Base-by-base conservation (phyloP, 2,888 invertebrate genomes). In the Acheta domesticus region DNA sequence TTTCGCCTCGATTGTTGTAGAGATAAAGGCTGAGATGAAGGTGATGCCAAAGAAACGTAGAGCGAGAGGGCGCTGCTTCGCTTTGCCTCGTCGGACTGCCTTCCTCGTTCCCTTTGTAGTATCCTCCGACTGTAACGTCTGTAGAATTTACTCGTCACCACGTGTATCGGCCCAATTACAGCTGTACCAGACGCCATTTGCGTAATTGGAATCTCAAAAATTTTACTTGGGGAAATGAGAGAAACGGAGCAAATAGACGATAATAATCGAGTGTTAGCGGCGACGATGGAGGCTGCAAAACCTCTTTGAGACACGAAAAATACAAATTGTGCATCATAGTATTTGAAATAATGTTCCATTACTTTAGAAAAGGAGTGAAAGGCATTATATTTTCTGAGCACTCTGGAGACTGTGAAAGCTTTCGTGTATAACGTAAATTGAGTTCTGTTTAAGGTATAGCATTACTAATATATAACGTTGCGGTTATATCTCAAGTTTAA, bases 71-170 rank as follows among this genome's bases (percentile, higher is more conserved):
- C 12, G 62, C 0, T 16, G 14, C n/a, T 11, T 62, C 62, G 16
- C 62, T 62, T 62, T 62, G 62, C n/a, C n/a, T 62, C 62, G 62
- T 62, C n/a, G 62, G 62, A n/a, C 62, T 62, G 14, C n/a, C n/a
- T n/a, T 62, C 62, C n/a, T 14, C 62, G 4, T 14, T 62, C 62
- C 62, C 16, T 14, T 62, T n/a, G 16, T 8, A 62, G 62, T 62
- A 4, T 4, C 62, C 62, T n/a, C 14, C 62, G 4, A n/a, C 62
- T 62, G 14, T 62, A 14, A 62, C 62, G n/a, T 62, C 62, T 19
- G 62, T n/a, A 8, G 5, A 62, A 62, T 62, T 62, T 62, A 62
- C 62, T 62, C 62, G n/a, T 62, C 62, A 14, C 11, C 16, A 5
- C 14, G 16, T 62, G 62, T 62, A 62, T 62, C 62, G n/a, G n/a